Conservation (phyloP, 2,797 vertebrate genomes). For the Alfaro cultratus region DNA sequence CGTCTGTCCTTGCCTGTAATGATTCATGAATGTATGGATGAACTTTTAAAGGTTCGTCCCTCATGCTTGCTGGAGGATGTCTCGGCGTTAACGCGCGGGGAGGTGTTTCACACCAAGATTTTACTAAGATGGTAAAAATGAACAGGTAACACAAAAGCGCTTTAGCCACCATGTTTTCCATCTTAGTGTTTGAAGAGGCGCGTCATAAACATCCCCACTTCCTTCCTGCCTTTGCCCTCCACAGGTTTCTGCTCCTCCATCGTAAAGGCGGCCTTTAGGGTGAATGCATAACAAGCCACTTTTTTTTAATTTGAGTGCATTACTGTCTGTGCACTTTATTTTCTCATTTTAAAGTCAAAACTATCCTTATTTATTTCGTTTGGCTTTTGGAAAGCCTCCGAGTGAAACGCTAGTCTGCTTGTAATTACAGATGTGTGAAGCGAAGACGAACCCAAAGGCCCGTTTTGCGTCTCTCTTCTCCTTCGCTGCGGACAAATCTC, state of each 20-base stretch:
- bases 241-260: constrained; percentile 16
- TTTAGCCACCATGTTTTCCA: not conserved
- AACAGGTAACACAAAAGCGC: not conserved
- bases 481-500: not conserved
- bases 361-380: constrained; percentile 22
- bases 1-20: not conserved
- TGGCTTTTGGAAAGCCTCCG: constrained; percentile 2
- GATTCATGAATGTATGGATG: constrained; percentile 64
- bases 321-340: constrained; percentile 54
- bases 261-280: constrained; percentile 58
- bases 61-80: not conserved
- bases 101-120: constrained; percentile 17
- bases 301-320: not conserved
- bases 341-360: not conserved
- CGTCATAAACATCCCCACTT: not conserved
- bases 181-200: not conserved
- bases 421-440: not conserved
- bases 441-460: constrained; percentile 1
- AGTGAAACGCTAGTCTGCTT: not conserved
- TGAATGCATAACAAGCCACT: constrained; percentile 25
- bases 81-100: not conserved
- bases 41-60: not conserved
- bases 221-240: not conserved
- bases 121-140: not conserved
- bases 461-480: not conserved